Base-by-base conservation (phyloP, 2,113 vertebrate species). In the Gymnobelideus leadbeateri region DNA sequence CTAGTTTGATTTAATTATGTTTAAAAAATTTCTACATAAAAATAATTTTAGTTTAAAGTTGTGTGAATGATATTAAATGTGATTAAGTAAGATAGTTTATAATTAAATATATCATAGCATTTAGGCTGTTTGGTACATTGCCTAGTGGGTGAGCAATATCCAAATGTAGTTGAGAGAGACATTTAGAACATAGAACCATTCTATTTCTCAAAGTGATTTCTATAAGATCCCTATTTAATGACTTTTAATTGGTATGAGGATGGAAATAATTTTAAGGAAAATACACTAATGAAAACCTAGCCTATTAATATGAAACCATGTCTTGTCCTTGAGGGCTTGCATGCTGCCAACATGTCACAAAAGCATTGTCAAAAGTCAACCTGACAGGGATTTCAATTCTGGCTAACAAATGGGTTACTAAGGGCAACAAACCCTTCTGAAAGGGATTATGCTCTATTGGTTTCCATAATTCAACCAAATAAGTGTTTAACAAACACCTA, bases 301-400 rank as follows among this genome's bases (percentile, higher is more conserved):
- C 68, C n/a, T 84, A 84, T 84, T 43, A 84, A 84, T 84, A 8
- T 84, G 37, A 84, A 84, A 84, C 7, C n/a, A 84, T 84, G n/a
- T 77, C 68, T 77, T 77, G 68, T 84, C 68, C 68, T 84, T 84
- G 68, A 84, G n/a, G n/a, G n/a, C n/a, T 84, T 84, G 43, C 68
- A 43, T 43, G 68, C n/a, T 84, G 68, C 68, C n/a, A 43, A 84
- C 68, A 84, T 84, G n/a, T 84, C 68, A 84, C 68, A 84, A 84
- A 84, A 84, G n/a, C n/a, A 84, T 43, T 84, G 19, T 84, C 68
- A 84, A 84, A 84, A 84, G n/a, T 43, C n/a, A 84, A 84, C 37
- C 68, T 84, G 68, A 84, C 68, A 84, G 68, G n/a, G 37, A 84
- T 43, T 84, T 84, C n/a, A 43, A 43, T 84, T 84, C 68, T 84